Conservation (phyloP, 2,797 vertebrate species). For the Huso huso region DNA sequence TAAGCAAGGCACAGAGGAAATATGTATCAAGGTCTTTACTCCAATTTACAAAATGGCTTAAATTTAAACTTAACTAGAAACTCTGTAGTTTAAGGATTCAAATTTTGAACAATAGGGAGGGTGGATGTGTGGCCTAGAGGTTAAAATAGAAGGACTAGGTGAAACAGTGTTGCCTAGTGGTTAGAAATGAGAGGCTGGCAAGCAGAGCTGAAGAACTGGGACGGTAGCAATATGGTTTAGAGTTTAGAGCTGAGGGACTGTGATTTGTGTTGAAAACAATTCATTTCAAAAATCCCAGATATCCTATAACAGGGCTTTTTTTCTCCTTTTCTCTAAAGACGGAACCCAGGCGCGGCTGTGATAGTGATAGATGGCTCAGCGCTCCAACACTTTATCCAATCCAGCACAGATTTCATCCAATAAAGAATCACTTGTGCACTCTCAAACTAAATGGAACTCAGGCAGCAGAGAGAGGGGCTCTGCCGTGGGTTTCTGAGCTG, state of each 20-base stretch:
- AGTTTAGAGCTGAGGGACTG: neutral
- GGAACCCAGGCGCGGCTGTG: conserved; percentile 63
- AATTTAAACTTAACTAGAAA: too few relatives aligned
- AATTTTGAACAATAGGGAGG: conserved; percentile 13
- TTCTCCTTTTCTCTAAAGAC: conserved; percentile 69
- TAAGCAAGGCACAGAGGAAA: too few relatives aligned
- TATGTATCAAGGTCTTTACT: too few relatives aligned
- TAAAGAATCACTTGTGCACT: conserved; percentile 79
- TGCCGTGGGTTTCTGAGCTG: conserved; percentile 72
- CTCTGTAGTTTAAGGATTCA: too few relatives aligned
- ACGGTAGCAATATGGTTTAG: neutral
- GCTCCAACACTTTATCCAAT: conserved; percentile 81
- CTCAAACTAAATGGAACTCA: conserved; percentile 81
- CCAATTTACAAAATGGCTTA: too few relatives aligned
- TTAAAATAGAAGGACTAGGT: conserved; percentile 62
- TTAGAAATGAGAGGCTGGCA: neutral
- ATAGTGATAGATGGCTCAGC: conserved; percentile 79
- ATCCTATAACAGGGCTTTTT: conserved; percentile 61
- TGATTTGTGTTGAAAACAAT: conserved; percentile 51
- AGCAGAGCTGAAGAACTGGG: neutral
- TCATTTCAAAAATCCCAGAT: conserved; percentile 66
- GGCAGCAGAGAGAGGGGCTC: conserved; percentile 70
- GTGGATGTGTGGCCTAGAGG: conserved; percentile 40
- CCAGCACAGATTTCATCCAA: conserved; percentile 79
- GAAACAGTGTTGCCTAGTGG: conserved; percentile 24